Evolutionary conservation across 2,888 invertebrate species (phyloP), one percentile per base, ranked within the genome.

Genomic region (Macaria liturata): DNA sequence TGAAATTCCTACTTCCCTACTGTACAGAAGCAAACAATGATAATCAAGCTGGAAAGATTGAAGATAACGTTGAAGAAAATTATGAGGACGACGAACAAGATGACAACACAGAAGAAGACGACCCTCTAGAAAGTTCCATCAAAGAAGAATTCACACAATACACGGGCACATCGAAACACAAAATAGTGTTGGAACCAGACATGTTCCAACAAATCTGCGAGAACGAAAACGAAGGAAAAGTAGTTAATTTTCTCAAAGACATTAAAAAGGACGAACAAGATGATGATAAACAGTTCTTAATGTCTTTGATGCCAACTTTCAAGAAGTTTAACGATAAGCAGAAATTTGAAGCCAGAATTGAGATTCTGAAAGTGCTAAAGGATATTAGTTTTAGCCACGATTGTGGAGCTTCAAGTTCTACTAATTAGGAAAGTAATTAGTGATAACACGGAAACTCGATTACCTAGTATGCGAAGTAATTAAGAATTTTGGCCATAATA

Each of bases 341-440:
- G 59, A 86, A 82, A 64, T 79, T 83, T 59, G 81, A 82, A 54
- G 86, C 84, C 0, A 79, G 76, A 40, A 85, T 86, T 54, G 81
- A 78, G 62, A 80, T 86, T 49, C 66, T 86, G 37, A 80, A 79
- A 52, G 73, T 81, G 3, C 62, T 86, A 43, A 77, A 79, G 50
- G 68, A 76, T 3, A 70, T 81, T 0, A 79, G 74, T 47, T 80
- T 76, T 68, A 69, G 64, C 46, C 67, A 71, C 8, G 64, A 66
- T 43, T 57, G 66, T 47, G 70, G 55, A 2, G 31, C 45, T 45
- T 51, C 51, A 1, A 57, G 62, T 6, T 62, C 62, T 44, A 54
- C 47, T 62, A 59, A 40, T 9, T 52, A 39, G 51, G 4, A 7
- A 37, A 37, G 5, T 37, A 37, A 37, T 37, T 37, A 37, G 34